These are phyloP conservation scores for Sphyrna mokarran DNA, from an alignment of 2,113 vertebrate species.

Conservation along the genomic window DNA sequence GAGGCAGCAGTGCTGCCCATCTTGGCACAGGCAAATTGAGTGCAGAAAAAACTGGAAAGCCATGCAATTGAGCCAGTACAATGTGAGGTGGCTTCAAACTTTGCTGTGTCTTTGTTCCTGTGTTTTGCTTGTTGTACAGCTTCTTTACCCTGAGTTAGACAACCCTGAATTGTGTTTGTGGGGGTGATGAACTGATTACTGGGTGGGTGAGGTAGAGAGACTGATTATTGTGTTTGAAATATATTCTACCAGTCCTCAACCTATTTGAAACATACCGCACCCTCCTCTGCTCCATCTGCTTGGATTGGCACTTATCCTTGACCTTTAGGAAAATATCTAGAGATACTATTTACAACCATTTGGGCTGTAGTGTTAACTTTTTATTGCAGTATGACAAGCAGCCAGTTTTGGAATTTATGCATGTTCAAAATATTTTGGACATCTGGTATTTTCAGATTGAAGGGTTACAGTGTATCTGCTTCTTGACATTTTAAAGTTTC, in stretches of 20 bases:
- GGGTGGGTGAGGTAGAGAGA: background rate
- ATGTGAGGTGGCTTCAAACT: background rate
- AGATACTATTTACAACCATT: no score
- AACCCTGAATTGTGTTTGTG: background rate
- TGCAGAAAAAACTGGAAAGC: background rate
- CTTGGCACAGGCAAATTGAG: background rate
- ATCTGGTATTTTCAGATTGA: no score
- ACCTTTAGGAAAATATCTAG: no score
- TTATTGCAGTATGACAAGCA: no score
- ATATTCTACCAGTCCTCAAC: background rate
- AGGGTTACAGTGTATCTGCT: background rate
- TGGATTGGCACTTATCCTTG: background rate
- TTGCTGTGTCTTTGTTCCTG: background rate
- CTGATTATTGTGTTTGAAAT: background rate
- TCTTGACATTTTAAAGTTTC: background rate
- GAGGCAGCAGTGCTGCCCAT: background rate
- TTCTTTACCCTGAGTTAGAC: background rate
- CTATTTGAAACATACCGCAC: background rate
- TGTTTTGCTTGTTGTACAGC: background rate
- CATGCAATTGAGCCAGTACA: background rate
- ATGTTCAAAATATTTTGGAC: no score
- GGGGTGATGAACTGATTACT: no score
- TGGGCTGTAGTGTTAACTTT: no score
- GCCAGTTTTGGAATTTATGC: no score
- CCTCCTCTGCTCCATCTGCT: background rate